These are phyloP conservation scores for Monochamus saltuarius DNA, from an alignment of 1,140 invertebrate genomes.

Conservation along the genomic window DNA sequence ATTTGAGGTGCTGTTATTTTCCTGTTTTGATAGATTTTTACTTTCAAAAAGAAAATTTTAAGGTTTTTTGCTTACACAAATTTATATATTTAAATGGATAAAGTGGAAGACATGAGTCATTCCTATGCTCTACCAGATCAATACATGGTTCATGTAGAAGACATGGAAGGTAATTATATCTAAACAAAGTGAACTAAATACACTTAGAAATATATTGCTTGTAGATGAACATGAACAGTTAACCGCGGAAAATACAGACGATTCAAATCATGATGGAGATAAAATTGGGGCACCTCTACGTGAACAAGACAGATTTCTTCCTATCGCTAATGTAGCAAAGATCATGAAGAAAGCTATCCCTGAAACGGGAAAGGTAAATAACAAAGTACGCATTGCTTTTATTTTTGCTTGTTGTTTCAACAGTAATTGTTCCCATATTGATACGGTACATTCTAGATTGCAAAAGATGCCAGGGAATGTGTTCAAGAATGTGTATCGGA, in stretches of 20 bases:
- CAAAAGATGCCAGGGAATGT: constrained; percentile 98
- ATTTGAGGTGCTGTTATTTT: too few species aligned
- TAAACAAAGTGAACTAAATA: not conserved
- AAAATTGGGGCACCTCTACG: constrained; percentile 61
- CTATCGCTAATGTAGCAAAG: constrained; percentile 97
- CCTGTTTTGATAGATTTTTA: too few species aligned
- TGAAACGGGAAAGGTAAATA: constrained; percentile 85
- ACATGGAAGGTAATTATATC: constrained; percentile 37
- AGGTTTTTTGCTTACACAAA: not conserved
- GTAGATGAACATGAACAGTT: constrained; percentile 44
- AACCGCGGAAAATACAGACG: constrained; percentile 70
- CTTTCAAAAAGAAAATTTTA: too few species aligned
- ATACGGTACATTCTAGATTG: constrained; percentile 68
- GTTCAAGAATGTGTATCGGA: constrained; percentile 99
- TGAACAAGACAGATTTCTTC: constrained; percentile 94
- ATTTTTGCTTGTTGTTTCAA: constrained; percentile 7
- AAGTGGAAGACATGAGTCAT: constrained; percentile 32
- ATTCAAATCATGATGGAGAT: constrained; percentile 66
- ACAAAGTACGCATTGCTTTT: constrained; percentile 39
- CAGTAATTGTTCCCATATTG: not conserved
- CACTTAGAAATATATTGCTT: constrained; percentile 1
- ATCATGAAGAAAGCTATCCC: constrained; percentile 99
- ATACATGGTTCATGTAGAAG: constrained; percentile 44
- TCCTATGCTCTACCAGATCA: constrained; percentile 39
- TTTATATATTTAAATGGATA: constrained; percentile 23